Conservation (phyloP, 2,888 invertebrate genomes). For the Brachynemurus nebulosus region DNA sequence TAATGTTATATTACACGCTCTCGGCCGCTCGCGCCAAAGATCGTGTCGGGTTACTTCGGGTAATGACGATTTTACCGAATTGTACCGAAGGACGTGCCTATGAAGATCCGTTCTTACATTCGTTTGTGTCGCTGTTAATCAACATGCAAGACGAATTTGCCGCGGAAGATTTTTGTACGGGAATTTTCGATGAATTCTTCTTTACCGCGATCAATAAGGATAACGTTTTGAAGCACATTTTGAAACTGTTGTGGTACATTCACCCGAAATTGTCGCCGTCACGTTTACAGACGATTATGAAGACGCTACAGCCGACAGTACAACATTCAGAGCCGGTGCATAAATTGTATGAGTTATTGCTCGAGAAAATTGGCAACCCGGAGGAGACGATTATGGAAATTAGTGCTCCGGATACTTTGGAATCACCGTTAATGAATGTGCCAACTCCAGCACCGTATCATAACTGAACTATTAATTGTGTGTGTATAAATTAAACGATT, state of each 20-base stretch:
- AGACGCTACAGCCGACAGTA: slow-evolving; percentile 58
- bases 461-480: slow-evolving; percentile 16
- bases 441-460: slow-evolving; percentile 67
- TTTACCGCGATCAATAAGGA: slow-evolving; percentile 79
- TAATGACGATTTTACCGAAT: slow-evolving; percentile 78
- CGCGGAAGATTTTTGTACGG: slow-evolving; percentile 88
- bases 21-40: slow-evolving; percentile 75
- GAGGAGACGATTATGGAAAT: slow-evolving; percentile 46
- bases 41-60: slow-evolving; percentile 65
- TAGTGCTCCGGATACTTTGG: slow-evolving; percentile 57
- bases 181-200: slow-evolving; percentile 90
- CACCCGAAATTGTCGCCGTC: slow-evolving; percentile 70
- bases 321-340: slow-evolving; percentile 79
- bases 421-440: slow-evolving; percentile 74
- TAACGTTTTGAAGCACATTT: slow-evolving; percentile 81
- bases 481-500: too few relatives aligned
- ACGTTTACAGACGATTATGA: slow-evolving; percentile 67
- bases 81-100: slow-evolving; percentile 87
- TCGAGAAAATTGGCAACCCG: slow-evolving; percentile 62
- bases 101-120: slow-evolving; percentile 91
- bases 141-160: slow-evolving; percentile 86
- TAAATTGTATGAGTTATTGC: slow-evolving; percentile 58
- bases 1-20: slow-evolving; percentile 90
- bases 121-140: slow-evolving; percentile 71
- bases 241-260: slow-evolving; percentile 84